These are phyloP conservation scores for Anhinga rufa DNA, from an alignment of 2,113 vertebrate genomes.

Conservation along the genomic window DNA sequence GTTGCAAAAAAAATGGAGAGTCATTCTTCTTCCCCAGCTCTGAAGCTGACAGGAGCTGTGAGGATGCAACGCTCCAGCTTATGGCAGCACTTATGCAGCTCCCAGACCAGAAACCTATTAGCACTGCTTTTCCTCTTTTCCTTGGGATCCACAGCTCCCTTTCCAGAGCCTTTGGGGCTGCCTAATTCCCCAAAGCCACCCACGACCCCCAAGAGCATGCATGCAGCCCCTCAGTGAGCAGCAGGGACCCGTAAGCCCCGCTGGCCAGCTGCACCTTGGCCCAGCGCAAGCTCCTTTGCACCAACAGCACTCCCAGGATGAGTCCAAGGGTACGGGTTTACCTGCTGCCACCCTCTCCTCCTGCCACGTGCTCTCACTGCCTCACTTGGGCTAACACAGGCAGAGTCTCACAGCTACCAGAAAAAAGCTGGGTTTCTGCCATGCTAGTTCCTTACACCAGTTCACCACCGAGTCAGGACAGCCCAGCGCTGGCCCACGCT, in stretches of 20 bases:
- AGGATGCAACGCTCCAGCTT: not conserved
- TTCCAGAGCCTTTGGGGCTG: not conserved
- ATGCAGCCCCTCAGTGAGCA: not conserved
- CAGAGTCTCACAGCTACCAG: not conserved
- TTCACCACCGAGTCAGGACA: fast-evolving
- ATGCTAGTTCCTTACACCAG: not conserved
- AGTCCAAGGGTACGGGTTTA: fast-evolving
- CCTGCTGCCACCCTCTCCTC: not conserved
- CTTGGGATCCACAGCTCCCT: not conserved
- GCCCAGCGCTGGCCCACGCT: not conserved
- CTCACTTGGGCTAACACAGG: fast-evolving
- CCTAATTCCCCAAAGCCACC: not conserved
- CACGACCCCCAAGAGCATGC: fast-evolving
- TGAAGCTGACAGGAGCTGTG: not conserved
- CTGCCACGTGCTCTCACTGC: fast-evolving
- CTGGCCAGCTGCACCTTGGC: fast-evolving
- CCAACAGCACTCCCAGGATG: fast-evolving
- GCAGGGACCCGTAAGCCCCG: not conserved
- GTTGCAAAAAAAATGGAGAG: not conserved
- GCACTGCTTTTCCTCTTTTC: not conserved
- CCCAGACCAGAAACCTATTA: not conserved
- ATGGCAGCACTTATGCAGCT: not conserved
- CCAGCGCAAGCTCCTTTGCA: not conserved
- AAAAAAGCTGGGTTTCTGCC: not conserved
- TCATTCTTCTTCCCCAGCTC: not conserved